phyloP scores from a whole-genome alignment of 2,888 invertebrate species.

The Deilephila elpenor region DNA sequence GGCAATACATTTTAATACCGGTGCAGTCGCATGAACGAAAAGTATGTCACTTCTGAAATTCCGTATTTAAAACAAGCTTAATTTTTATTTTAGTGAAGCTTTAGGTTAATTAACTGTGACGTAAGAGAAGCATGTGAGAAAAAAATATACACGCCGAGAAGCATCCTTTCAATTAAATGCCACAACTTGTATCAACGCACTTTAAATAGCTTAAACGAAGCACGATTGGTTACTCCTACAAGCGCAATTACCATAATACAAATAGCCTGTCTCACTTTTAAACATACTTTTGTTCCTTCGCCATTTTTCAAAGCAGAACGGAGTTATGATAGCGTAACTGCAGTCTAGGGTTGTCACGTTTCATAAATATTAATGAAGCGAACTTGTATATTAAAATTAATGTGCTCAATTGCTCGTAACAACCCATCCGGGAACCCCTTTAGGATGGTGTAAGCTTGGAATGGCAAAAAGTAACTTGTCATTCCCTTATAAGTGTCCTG shows the following conservation, averaged over 20 bases:
- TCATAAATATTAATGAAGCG: constrained; percentile 74
- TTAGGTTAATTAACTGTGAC: too few species aligned
- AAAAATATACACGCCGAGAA: too few species aligned
- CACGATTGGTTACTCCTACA: not conserved
- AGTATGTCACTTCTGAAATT: too few species aligned
- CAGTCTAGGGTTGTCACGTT: constrained; percentile 47
- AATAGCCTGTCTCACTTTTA: not conserved
- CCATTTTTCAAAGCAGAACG: constrained; percentile 14
- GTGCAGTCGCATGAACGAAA: too few species aligned
- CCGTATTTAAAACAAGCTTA: too few species aligned
- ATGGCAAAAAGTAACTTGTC: constrained; percentile 27
- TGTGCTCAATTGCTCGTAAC: constrained; percentile 68
- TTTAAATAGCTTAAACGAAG: not conserved
- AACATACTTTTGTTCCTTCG: not conserved
- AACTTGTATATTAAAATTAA: constrained; percentile 76
- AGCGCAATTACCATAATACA: not conserved
- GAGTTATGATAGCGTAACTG: constrained; percentile 25
- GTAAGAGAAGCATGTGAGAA: too few species aligned
- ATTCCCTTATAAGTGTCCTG: constrained; percentile 12
- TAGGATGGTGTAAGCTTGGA: constrained; percentile 44
- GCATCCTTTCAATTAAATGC: too few species aligned
- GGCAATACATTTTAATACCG: too few species aligned
- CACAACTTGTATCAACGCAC: not conserved
- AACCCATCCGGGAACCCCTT: constrained; percentile 54
- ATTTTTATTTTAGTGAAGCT: too few species aligned